Base-by-base conservation (phyloP, 2,888 invertebrate genomes). In the Macropis europaea region DNA sequence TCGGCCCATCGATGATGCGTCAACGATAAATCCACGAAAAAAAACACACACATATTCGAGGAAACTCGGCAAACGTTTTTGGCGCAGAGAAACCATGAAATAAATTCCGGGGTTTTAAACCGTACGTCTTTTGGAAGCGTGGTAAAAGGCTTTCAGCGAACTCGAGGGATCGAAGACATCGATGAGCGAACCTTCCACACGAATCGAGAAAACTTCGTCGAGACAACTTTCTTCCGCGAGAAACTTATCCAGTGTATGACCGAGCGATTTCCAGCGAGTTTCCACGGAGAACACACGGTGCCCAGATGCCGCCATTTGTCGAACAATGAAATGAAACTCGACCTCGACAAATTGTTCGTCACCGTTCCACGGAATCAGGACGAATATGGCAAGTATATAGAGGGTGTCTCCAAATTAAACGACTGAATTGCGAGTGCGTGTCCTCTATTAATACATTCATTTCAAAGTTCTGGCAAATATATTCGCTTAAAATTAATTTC, bases 331-430 rank as follows among this genome's bases (percentile, higher is more conserved):
- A 38, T 59, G 59, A 70, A 53, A 32, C 32, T 50, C 38, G 7
- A 11, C 34, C 32, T 34, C 9, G 22, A 9, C 24, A 45, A 48
- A 62, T 43, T 57, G 24, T 42, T 64, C 50, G 17, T 50, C 48
- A 5, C 59, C n/a, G 17, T 42, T 38, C 38, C 53, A 6, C 17
- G 24, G 34, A 38, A 42, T 26, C 11, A 32, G 22, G 26, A 30
- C n/a, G 53, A 73, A 63, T 63, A 71, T 71, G 72, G 73, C 71
- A 63, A 73, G 73, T 71, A 73, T 57, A 26, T n/a, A n/a, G n/a
- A n/a, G n/a, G n/a, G n/a, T n/a, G n/a, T n/a, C n/a, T n/a, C n/a
- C n/a, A n/a, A n/a, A n/a, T n/a, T n/a, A n/a, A n/a, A n/a, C n/a
- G n/a, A n/a, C n/a, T n/a, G n/a, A n/a, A n/a, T n/a, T n/a, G n/a